These are phyloP conservation scores for Corvus hawaiiensis DNA, from an alignment of 2,113 vertebrate genomes.

Conservation along the genomic window DNA sequence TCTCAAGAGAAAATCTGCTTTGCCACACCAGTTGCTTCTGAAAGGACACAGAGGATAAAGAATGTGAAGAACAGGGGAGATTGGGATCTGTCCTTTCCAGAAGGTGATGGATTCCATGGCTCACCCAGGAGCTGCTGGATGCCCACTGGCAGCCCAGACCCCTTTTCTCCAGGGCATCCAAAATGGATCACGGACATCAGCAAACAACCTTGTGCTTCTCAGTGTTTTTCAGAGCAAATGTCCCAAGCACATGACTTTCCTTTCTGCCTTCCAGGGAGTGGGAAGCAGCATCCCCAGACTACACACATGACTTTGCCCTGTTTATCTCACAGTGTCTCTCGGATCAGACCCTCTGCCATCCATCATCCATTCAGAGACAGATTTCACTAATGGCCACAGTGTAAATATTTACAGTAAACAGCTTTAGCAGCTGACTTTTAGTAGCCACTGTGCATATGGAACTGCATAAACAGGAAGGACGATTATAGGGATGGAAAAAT, in stretches of 20 bases:
- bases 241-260: background rate
- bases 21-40: background rate
- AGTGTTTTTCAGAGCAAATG: background rate
- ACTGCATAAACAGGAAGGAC: constrained; percentile 51
- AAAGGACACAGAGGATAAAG: background rate
- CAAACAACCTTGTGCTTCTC: background rate
- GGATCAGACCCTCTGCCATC: constrained; percentile 40
- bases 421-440: constrained; percentile 35
- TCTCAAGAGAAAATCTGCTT: background rate
- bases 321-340: constrained; percentile 30
- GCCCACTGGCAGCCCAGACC: background rate
- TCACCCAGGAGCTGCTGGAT: background rate
- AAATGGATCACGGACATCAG: background rate
- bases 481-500: constrained; percentile 26
- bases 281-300: background rate
- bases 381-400: constrained; percentile 30
- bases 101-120: background rate
- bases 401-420: constrained; percentile 67
- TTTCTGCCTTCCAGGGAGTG: background rate
- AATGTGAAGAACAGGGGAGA: background rate
- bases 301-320: background rate
- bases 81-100: background rate
- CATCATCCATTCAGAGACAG: constrained; percentile 28
- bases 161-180: background rate
- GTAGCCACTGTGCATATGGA: constrained; percentile 37